Percentiles rank a stretch among this genome's conserved stretches.
Evolutionary conservation across 1,140 invertebrate genomes (phyloP).

Genomic region (Nomia melanderi): DNA sequence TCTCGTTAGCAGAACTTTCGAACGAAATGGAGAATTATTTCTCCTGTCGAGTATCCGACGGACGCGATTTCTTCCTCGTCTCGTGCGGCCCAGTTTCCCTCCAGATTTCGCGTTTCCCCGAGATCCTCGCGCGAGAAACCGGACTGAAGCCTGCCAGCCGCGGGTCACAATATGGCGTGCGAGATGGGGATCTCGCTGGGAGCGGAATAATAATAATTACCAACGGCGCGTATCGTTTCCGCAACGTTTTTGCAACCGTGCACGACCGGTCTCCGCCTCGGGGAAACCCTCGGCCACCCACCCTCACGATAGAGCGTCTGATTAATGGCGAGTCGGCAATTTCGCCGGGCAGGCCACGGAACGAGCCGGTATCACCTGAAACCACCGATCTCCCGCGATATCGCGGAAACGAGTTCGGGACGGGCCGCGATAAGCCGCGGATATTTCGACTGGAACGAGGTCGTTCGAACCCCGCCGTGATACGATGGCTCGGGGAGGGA

Average conservation of each 20-base stretch:
- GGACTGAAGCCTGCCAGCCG: no score
- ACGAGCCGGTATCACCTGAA: neutral
- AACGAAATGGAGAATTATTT: no score
- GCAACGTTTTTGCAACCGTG: neutral
- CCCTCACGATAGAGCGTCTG: neutral
- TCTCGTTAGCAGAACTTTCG: no score
- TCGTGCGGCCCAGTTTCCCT: no score
- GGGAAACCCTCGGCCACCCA: neutral
- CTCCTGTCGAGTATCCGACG: no score
- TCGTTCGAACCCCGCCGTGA: neutral
- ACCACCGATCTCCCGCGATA: neutral
- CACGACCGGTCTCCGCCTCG: neutral
- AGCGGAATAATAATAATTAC: constrained; percentile 3
- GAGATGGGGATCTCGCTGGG: neutral
- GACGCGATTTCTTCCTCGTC: no score
- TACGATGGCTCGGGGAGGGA: no score
- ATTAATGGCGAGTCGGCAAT: neutral
- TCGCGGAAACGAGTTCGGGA: neutral
- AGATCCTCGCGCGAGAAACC: neutral
- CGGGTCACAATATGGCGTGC: neutral
- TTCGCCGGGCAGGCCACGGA: neutral
- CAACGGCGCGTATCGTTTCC: neutral
- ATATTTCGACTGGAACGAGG: neutral
- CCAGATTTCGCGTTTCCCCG: no score
- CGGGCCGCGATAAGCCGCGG: neutral